Evolutionary conservation across 2,888 invertebrate species (phyloP).

Genomic region (Caenorhabditis macrosperma): DNA sequence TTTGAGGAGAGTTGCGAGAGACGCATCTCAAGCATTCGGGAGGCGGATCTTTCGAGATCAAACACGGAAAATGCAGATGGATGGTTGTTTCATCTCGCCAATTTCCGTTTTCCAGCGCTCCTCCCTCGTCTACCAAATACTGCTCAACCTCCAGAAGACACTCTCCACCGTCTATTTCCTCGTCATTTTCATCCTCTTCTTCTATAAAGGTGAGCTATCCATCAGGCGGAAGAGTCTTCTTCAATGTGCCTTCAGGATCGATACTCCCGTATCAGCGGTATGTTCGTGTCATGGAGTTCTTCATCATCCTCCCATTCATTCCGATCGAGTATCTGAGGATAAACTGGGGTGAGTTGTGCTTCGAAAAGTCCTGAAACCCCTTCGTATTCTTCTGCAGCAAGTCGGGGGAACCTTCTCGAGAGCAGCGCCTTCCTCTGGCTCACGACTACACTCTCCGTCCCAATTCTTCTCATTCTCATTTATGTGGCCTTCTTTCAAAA

Average conservation of each 20-base stretch:
- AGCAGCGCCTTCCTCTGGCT: slow-evolving; percentile 60
- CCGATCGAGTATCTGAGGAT: slow-evolving; percentile 73
- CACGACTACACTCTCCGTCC: slow-evolving; percentile 47
- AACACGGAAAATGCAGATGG: slow-evolving; percentile 7
- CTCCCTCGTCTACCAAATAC: slow-evolving; percentile 62
- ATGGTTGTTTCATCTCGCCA: not conserved
- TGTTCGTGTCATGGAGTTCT: slow-evolving; percentile 68
- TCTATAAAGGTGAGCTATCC: slow-evolving; percentile 57
- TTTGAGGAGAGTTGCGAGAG: no score
- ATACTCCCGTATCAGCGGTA: slow-evolving; percentile 68
- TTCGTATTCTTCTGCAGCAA: no score
- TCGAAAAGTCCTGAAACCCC: no score
- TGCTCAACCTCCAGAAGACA: slow-evolving; percentile 52
- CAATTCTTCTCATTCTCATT: slow-evolving; percentile 48
- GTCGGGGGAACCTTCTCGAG: slow-evolving; percentile 62
- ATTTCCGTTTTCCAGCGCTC: slow-evolving; percentile 53
- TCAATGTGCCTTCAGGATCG: slow-evolving; percentile 59
- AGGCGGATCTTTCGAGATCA: slow-evolving; percentile 2
- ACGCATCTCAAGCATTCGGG: no score
- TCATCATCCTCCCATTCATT: slow-evolving; percentile 68
- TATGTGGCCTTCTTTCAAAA: slow-evolving; percentile 63
- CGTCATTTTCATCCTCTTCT: slow-evolving; percentile 45
- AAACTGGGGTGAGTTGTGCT: slow-evolving; percentile 67
- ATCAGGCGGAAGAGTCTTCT: not conserved
- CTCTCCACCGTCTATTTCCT: slow-evolving; percentile 55